These are phyloP conservation scores for Pyrgilauda ruficollis DNA, from an alignment of 2,113 vertebrate genomes.

Conservation along the genomic window DNA sequence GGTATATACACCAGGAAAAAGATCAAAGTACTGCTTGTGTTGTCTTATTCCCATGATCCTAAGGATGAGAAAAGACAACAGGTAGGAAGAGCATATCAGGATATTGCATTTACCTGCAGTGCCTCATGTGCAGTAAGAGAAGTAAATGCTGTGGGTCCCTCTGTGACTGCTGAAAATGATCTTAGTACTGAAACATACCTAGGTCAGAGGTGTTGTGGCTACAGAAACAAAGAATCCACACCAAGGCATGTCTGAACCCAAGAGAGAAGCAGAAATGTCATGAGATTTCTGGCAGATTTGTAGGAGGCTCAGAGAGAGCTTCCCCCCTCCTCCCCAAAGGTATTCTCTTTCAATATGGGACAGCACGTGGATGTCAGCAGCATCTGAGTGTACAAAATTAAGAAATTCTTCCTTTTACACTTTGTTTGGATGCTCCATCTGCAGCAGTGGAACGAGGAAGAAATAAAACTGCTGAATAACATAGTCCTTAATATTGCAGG, in stretches of 20 bases:
- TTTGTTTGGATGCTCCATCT: neutral
- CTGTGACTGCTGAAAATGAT: neutral
- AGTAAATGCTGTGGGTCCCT: neutral
- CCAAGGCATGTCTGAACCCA: fast-evolving
- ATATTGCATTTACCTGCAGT: neutral
- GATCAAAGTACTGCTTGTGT: neutral
- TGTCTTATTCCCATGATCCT: neutral
- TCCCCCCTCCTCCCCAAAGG: fast-evolving
- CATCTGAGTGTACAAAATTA: neutral
- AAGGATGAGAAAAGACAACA: neutral
- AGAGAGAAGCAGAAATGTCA: neutral
- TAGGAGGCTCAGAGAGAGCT: neutral
- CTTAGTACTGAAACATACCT: neutral
- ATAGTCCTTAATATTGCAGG: neutral
- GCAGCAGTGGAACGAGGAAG: neutral
- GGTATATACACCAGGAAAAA: neutral
- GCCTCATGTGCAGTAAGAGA: neutral
- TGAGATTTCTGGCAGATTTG: neutral
- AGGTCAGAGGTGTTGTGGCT: neutral
- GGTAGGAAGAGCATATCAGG: neutral
- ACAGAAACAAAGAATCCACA: neutral
- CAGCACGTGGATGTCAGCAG: neutral
- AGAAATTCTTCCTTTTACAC: neutral
- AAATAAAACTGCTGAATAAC: conserved; percentile 42
- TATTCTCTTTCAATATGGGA: neutral